A percentile compares a stretch with the other conserved stretches of the same genome.
Conservation (phyloP, 2,888 invertebrate species). For the Himalopsyche anomala region DNA sequence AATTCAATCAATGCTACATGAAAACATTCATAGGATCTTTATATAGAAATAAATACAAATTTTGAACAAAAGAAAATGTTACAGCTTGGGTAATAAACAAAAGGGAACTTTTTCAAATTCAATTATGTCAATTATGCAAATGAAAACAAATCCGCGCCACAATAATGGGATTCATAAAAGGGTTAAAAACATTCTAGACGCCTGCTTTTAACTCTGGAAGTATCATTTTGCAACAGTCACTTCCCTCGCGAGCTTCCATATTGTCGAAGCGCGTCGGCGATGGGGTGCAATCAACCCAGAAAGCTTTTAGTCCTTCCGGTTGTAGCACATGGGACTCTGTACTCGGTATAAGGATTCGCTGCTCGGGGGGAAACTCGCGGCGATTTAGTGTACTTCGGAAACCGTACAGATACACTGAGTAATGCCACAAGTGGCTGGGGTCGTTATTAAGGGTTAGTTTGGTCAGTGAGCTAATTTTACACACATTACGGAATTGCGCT, state of each 20-base stretch:
- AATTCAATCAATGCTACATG: too few species aligned
- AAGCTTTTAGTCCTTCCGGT: conserved; percentile 56
- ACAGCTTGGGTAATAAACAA: background rate
- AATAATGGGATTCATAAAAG: conserved; percentile 14
- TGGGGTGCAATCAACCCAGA: conserved; percentile 59
- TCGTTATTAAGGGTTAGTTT: conserved; percentile 42
- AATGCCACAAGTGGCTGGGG: conserved; percentile 51
- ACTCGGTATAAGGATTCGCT: conserved; percentile 33
- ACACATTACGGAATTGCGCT: background rate
- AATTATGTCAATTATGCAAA: conserved; percentile 36
- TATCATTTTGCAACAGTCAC: conserved; percentile 44
- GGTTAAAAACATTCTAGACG: conserved; percentile 10
- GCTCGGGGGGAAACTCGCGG: conserved; percentile 3
- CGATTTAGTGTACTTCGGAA: background rate
- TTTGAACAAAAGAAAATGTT: too few species aligned
- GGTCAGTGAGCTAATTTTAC: conserved; percentile 14
- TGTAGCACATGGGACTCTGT: conserved; percentile 52
- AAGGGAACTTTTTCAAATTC: background rate
- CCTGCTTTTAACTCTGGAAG: conserved; percentile 51
- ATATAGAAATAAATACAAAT: too few species aligned
- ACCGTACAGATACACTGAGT: conserved; percentile 10
- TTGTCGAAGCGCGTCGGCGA: background rate
- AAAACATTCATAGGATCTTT: too few species aligned
- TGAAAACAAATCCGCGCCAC: background rate
- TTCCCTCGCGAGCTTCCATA: conserved; percentile 37